Evolutionary conservation across 2,113 vertebrate genomes (phyloP).

Genomic region (Xiphorhynchus elegans): DNA sequence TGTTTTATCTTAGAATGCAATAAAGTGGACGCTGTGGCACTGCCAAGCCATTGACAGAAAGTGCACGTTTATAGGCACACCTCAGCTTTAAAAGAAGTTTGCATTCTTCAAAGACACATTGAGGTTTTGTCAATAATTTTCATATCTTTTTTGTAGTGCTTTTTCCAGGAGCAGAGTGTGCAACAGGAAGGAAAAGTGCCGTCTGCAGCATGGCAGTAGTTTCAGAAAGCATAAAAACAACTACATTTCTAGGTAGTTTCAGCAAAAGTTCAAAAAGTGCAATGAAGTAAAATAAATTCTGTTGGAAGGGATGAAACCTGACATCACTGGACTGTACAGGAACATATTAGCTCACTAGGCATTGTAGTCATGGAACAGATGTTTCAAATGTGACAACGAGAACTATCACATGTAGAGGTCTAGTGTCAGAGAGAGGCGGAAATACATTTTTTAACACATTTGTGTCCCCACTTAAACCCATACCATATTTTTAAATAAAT

Average conservation of each 20-base stretch:
- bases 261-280: not conserved
- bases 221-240: not conserved
- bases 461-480: not conserved
- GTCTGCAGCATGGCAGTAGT: not conserved
- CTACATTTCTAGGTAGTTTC: not conserved
- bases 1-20: not conserved
- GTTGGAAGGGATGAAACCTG: not conserved
- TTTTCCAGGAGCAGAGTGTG: not conserved
- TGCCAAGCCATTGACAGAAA: not conserved
- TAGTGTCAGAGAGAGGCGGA: not conserved
- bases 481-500: not conserved
- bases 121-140: not conserved
- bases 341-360: accelerated
- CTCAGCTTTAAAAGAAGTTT: not conserved
- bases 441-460: not conserved
- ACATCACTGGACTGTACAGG: not conserved
- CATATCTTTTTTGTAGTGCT: not conserved
- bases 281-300: not conserved
- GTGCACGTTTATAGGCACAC: not conserved
- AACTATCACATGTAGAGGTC: not conserved
- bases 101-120: not conserved
- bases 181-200: not conserved
- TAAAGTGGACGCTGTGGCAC: not conserved
- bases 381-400: not conserved
- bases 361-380: not conserved